Conservation (phyloP, 2,113 vertebrate species). For the Colaptes auratus region DNA sequence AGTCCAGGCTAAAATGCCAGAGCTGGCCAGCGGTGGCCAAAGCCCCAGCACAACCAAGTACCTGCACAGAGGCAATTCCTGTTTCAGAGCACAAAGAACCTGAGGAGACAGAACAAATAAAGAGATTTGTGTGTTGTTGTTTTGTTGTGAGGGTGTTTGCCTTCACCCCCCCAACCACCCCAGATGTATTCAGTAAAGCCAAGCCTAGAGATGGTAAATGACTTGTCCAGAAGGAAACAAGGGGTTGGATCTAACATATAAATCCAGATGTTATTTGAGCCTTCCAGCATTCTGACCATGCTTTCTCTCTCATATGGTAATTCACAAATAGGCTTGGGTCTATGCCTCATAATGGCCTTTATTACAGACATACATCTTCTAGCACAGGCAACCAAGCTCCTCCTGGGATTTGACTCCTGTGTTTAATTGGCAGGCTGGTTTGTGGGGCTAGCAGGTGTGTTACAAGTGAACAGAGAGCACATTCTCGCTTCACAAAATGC, state of each 20-base stretch:
- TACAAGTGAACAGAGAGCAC: conserved; percentile 22
- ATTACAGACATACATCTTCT: conserved; percentile 55
- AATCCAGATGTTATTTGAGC: neutral
- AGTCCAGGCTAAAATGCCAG: neutral
- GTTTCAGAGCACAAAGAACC: neutral
- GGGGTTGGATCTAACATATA: neutral
- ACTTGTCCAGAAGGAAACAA: neutral
- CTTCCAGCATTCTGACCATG: neutral
- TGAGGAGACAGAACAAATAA: neutral
- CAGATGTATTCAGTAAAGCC: neutral
- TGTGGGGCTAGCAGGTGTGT: conserved; percentile 35
- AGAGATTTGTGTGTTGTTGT: neutral
- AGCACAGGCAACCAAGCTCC: conserved; percentile 7
- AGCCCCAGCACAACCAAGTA: neutral
- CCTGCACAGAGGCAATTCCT: neutral
- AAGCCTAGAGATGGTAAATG: neutral
- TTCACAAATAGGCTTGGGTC: conserved; percentile 33
- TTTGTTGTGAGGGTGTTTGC: neutral
- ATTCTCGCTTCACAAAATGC: conserved; percentile 37
- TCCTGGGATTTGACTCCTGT: conserved; percentile 31
- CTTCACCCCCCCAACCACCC: neutral
- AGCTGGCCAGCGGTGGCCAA: neutral
- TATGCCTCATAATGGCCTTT: conserved; percentile 25
- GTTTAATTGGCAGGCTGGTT: conserved; percentile 41
- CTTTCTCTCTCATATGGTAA: conserved; percentile 5